phyloP scores from a whole-genome alignment of 1,140 invertebrate genomes.

The Bombus cullumanus region DNA sequence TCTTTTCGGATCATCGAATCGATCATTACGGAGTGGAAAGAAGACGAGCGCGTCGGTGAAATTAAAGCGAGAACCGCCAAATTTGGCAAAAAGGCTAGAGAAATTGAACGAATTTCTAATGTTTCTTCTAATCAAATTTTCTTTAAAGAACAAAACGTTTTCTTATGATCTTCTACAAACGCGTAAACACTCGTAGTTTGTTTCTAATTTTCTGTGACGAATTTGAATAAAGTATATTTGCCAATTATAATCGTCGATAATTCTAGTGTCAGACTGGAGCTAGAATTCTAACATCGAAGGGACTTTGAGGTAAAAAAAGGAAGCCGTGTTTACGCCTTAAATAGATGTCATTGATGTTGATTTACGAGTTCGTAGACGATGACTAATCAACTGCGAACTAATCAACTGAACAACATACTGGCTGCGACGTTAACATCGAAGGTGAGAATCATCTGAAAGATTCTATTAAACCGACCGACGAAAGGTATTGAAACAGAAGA shows the following conservation, averaged over 20 bases:
- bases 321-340: not conserved
- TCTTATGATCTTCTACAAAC: no score
- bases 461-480: conserved; percentile 51
- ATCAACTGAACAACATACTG: not conserved
- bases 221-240: no score
- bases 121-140: no score
- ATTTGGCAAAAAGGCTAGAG: no score
- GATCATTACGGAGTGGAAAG: no score
- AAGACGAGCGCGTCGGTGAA: not conserved
- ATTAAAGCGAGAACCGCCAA: not conserved
- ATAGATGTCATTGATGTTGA: not conserved
- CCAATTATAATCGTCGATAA: no score
- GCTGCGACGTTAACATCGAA: not conserved
- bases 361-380: not conserved
- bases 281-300: not conserved
- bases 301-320: not conserved
- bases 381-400: not conserved
- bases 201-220: no score
- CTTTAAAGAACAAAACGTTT: no score
- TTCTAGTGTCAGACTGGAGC: no score
- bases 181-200: no score
- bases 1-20: not conserved
- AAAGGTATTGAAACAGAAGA: conserved; percentile 50
- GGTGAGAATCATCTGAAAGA: conserved; percentile 21
- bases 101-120: no score